Evolutionary conservation across 2,888 invertebrate genomes (phyloP), one percentile per base, ranked within the genome.

Genomic region (Allolobophora icterica): DNA sequence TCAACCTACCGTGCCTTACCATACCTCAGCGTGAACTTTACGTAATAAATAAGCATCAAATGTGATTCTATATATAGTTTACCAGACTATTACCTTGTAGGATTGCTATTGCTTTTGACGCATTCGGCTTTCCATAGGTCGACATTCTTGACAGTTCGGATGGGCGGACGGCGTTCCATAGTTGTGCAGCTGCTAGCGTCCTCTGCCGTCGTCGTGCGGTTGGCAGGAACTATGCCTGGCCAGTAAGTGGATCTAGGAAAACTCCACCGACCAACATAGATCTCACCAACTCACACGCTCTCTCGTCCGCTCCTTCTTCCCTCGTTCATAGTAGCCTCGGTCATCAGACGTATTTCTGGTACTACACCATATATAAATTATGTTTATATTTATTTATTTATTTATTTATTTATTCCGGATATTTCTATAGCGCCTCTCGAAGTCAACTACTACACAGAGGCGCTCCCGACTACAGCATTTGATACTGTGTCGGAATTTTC

Each of bases 141-240:
- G n/a, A 71, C 71, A 71, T 71, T 71, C 71, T 71, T 13, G 71
- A 52, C 71, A 71, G 71, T 71, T 30, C 71, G 71, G 30, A n/a
- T n/a, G n/a, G 71, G 11, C n/a, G 71, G n/a, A 71, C 71, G n/a
- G 71, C 71, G 30, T n/a, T 71, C 71, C 71, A 71, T 71, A 71
- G 71, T 11, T 71, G n/a, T n/a, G n/a, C 58, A 3, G 71, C 71
- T 71, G 30, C 71, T 71, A 13, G 71, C n/a, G 71, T 71, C 71
- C 71, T 71, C n/a, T 71, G n/a, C 8, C 71, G 71, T 71, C 71
- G 71, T 71, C 71, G n/a, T 71, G n/a, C n/a, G 71, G n/a, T 71
- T n/a, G 71, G 71, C 71, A n/a, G 71, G 71, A 71, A 71, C 71
- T 71, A 71, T n/a, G 71, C 71, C 71, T 71, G 71, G 71, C 71